These are phyloP conservation scores for Epinotia demarniana DNA, from an alignment of 2,888 invertebrate species.

Conservation along the genomic window DNA sequence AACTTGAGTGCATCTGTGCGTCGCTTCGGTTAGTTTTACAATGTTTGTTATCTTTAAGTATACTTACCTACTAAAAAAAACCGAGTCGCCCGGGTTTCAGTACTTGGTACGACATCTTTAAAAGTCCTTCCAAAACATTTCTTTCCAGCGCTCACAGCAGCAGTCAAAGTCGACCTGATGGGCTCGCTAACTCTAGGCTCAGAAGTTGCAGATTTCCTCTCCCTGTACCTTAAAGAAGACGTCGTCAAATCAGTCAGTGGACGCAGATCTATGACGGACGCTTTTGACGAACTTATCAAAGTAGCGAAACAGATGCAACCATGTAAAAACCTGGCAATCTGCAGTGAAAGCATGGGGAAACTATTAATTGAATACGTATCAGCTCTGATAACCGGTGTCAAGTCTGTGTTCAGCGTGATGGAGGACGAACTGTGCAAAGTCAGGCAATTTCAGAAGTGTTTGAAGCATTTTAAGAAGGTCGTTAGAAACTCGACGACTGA, in stretches of 20 bases:
- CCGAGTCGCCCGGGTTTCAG: background rate
- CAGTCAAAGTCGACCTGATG: slow-evolving; percentile 69
- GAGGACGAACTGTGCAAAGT: slow-evolving; percentile 52
- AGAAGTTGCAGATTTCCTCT: slow-evolving; percentile 65
- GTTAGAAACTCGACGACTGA: slow-evolving; percentile 55
- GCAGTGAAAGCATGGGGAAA: slow-evolving; percentile 53
- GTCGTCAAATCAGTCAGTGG: slow-evolving; percentile 39
- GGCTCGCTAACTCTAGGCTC: slow-evolving; percentile 68
- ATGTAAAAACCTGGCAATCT: slow-evolving; percentile 63
- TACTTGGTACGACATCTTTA: background rate
- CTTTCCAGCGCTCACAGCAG: slow-evolving; percentile 56
- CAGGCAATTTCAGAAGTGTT: slow-evolving; percentile 51
- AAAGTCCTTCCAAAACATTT: background rate
- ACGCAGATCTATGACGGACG: slow-evolving; percentile 51
- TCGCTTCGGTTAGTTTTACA: background rate
- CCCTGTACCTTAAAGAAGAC: slow-evolving; percentile 54
- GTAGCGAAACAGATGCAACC: slow-evolving; percentile 57
- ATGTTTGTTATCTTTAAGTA: background rate
- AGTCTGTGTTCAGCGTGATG: slow-evolving; percentile 57
- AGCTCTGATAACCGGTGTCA: slow-evolving; percentile 57
- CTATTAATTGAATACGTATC: slow-evolving; percentile 65
- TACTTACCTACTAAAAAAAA: background rate
- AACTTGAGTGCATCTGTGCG: too few relatives aligned
- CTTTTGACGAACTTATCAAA: slow-evolving; percentile 51
- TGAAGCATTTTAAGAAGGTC: slow-evolving; percentile 57